These are phyloP conservation scores for Ornithorhynchus anatinus DNA, from an alignment of 2,113 vertebrate genomes.

Conservation along the genomic window DNA sequence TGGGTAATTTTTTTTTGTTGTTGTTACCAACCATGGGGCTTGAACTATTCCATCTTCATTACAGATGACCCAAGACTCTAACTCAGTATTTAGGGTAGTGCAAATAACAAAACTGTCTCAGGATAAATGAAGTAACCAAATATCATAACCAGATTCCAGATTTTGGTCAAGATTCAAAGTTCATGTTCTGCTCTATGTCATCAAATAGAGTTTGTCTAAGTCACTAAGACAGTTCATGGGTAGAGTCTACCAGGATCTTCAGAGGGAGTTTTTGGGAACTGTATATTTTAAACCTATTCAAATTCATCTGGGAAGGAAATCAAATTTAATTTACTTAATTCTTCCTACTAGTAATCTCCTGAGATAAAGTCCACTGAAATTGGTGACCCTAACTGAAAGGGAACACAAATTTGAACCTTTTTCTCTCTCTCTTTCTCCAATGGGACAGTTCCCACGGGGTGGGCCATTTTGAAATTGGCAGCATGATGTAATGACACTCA, in stretches of 20 bases:
- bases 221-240: slow-evolving; percentile 8
- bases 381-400: slow-evolving; percentile 40
- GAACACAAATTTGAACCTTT: slow-evolving; percentile 39
- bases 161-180: no score
- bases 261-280: slow-evolving; percentile 19
- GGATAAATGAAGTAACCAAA: no score
- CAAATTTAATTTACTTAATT: slow-evolving; percentile 53
- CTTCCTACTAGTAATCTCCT: slow-evolving; percentile 51
- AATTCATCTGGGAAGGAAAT: not conserved
- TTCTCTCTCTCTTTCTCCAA: slow-evolving; percentile 13
- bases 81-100: no score
- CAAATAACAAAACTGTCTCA: no score
- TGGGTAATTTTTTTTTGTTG: no score
- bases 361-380: slow-evolving; percentile 47
- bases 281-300: slow-evolving; percentile 48
- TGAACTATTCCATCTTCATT: no score
- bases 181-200: no score
- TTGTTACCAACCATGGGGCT: no score
- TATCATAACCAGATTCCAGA: no score
- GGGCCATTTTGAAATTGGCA: slow-evolving; percentile 39
- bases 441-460: slow-evolving; percentile 37
- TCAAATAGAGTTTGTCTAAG: no score
- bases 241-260: slow-evolving; percentile 24
- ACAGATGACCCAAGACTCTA: no score
- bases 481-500: slow-evolving; percentile 43